Conservation (phyloP, 1,140 invertebrate genomes). For the Drosophila ananassae region DNA sequence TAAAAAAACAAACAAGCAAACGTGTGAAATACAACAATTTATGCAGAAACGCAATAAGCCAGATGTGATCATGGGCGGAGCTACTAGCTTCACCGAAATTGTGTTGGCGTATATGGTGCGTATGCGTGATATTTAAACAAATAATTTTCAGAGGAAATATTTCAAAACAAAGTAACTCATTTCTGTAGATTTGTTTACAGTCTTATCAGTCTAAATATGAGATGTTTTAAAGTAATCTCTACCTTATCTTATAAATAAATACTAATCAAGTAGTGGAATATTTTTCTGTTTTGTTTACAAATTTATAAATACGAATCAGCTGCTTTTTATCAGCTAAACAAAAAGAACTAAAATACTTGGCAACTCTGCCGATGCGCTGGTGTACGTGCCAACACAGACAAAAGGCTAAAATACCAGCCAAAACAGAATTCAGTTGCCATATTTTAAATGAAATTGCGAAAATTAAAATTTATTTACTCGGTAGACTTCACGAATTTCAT, state of each 20-base stretch:
- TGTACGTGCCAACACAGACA: conserved; percentile 21
- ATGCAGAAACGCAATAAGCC: conserved; percentile 75
- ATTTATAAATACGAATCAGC: conserved; percentile 44
- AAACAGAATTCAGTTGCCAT: conserved; percentile 49
- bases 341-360: conserved; percentile 16
- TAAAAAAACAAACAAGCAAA: conserved; percentile 35
- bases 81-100: conserved; percentile 12
- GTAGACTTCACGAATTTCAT: conserved; percentile 24
- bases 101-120: conserved; percentile 3
- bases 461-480: conserved; percentile 72
- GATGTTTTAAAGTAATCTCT: neutral
- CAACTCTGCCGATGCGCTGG: conserved; percentile 24
- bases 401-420: neutral
- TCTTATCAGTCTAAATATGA: too few species aligned
- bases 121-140: neutral
- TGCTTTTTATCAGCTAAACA: conserved; percentile 22
- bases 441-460: conserved; percentile 62
- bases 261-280: conserved; percentile 11
- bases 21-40: conserved; percentile 56
- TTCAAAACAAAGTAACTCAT: too few species aligned
- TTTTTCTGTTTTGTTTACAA: conserved; percentile 33
- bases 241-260: neutral
- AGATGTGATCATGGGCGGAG: conserved; percentile 45
- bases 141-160: too few species aligned
- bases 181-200: too few species aligned